These are phyloP conservation scores for Orientallactaga bullata DNA, from an alignment of 2,113 vertebrate genomes.

Conservation along the genomic window DNA sequence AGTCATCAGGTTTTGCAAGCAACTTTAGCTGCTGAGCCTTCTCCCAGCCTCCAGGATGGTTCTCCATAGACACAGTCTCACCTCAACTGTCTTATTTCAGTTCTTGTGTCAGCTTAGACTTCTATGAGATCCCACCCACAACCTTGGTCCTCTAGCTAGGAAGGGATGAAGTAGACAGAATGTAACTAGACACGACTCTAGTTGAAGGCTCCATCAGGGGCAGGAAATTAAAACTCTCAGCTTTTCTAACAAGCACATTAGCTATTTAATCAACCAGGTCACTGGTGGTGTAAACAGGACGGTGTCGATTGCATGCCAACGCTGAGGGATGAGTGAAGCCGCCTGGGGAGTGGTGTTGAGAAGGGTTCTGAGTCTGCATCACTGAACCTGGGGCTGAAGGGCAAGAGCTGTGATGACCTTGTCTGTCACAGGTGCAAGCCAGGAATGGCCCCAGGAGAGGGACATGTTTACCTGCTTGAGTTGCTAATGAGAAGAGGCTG, in stretches of 20 bases:
- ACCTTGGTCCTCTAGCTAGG: not conserved
- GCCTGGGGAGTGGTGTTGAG: not conserved
- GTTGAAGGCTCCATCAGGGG: conserved; percentile 46
- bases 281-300: conserved; percentile 26
- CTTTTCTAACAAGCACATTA: conserved; percentile 59
- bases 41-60: not conserved
- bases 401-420: not conserved
- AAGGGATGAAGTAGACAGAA: conserved; percentile 4
- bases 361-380: conserved; percentile 1
- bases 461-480: not conserved
- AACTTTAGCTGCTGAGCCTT: not conserved
- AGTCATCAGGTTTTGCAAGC: too few species aligned
- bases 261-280: conserved; percentile 59
- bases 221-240: conserved; percentile 67
- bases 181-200: conserved; percentile 45
- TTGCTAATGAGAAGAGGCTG: conserved; percentile 21
- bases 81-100: not conserved
- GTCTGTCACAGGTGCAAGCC: not conserved
- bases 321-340: conserved; percentile 4
- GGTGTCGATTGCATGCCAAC: not conserved
- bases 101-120: conserved; percentile 37
- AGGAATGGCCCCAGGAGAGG: not conserved
- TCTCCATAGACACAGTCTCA: conserved; percentile 16
- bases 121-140: not conserved
- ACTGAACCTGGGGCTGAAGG: not conserved